phyloP scores from a whole-genome alignment of 2,797 vertebrate genomes.

The Acestrorhynchus altus region DNA sequence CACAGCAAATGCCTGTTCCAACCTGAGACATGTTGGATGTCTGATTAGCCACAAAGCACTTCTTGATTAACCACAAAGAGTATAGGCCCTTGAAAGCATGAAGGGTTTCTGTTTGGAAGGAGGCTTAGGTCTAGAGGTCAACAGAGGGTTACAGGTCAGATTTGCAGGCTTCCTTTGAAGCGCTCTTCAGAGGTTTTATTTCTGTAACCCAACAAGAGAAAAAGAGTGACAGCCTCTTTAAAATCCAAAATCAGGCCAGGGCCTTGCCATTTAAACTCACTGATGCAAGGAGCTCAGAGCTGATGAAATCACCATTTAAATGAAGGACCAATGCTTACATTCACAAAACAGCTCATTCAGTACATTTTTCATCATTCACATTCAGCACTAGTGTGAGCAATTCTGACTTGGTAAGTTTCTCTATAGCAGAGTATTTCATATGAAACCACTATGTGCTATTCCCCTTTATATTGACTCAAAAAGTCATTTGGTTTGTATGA shows the following conservation, averaged over 20 bases:
- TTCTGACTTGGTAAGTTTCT: too few relatives aligned
- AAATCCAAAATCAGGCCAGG: conserved; percentile 15
- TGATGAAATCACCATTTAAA: conserved; percentile 26
- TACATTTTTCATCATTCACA: too few relatives aligned
- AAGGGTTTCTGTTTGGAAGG: neutral
- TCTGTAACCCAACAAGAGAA: conserved; percentile 25
- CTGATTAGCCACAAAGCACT: conserved; percentile 1
- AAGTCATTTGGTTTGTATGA: neutral
- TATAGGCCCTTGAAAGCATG: conserved; percentile 9
- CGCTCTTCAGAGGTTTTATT: conserved; percentile 12
- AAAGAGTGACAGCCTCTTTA: conserved; percentile 15
- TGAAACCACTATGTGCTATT: too few relatives aligned
- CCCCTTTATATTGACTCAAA: neutral
- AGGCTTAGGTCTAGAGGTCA: conserved; percentile 29
- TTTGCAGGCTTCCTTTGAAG: conserved; percentile 30
- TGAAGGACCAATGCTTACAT: neutral
- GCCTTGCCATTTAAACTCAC: conserved; percentile 6
- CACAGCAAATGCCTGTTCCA: conserved; percentile 28
- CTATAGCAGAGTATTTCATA: too few relatives aligned
- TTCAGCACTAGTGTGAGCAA: too few relatives aligned
- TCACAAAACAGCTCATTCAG: conserved; percentile 20
- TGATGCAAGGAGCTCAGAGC: conserved; percentile 17
- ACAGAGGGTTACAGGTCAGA: conserved; percentile 35
- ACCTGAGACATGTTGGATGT: neutral
- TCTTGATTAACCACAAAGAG: conserved; percentile 6